Percentiles rank a stretch among this genome's conserved stretches.
phyloP scores from a whole-genome alignment of 2,113 vertebrate genomes.

The Lophius piscatorius region DNA sequence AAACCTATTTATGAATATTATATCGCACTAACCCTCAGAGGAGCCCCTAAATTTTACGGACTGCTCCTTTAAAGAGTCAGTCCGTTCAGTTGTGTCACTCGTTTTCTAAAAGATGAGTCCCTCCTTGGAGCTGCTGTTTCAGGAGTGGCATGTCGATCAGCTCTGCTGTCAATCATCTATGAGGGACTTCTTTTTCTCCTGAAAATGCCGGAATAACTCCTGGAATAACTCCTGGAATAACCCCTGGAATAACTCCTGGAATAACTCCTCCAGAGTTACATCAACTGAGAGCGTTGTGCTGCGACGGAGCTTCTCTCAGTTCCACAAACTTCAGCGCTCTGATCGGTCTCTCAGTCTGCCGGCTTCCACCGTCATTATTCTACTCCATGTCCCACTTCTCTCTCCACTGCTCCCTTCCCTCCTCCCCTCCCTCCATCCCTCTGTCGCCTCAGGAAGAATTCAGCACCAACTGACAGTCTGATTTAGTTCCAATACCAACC shows the following conservation, averaged over 20 bases:
- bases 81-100: too few species aligned
- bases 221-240: too few species aligned
- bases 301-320: conserved; percentile 36
- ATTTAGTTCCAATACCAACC: conserved; percentile 73
- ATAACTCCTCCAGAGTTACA: conserved; percentile 13
- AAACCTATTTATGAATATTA: too few species aligned
- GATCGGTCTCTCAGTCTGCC: conserved; percentile 52
- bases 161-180: too few species aligned
- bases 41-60: too few species aligned
- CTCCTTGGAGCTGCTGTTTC: too few species aligned
- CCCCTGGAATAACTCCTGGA: conserved; percentile 28
- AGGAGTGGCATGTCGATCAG: too few species aligned
- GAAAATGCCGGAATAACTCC: too few species aligned
- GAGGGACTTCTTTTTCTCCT: too few species aligned
- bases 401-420: conserved; percentile 30
- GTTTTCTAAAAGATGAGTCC: too few species aligned
- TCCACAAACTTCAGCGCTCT: conserved; percentile 46
- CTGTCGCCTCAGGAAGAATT: conserved; percentile 68
- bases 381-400: conserved; percentile 61
- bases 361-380: conserved; percentile 47
- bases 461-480: conserved; percentile 72
- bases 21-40: too few species aligned
- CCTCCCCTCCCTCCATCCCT: conserved; percentile 19
- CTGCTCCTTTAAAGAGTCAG: too few species aligned
- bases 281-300: conserved; percentile 34